phyloP scores from a whole-genome alignment of 2,797 vertebrate species.

The Chiroxiphia lanceolata region DNA sequence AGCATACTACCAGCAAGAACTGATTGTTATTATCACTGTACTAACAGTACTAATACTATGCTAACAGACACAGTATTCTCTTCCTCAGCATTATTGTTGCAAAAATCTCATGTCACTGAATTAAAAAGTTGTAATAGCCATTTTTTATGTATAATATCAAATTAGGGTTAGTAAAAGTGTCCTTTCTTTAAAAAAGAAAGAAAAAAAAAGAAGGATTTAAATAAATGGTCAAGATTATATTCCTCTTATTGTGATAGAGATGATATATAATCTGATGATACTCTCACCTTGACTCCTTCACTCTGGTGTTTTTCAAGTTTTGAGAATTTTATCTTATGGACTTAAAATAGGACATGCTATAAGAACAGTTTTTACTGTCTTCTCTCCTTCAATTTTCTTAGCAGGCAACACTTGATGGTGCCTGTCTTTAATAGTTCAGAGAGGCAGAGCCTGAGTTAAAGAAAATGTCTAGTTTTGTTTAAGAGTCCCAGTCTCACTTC shows the following conservation, averaged over 20 bases:
- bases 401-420: constrained; percentile 56
- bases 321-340: constrained; percentile 50
- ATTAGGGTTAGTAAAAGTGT: neutral
- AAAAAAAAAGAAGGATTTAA: neutral
- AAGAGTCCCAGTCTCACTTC: neutral
- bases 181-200: neutral
- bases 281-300: constrained; percentile 51
- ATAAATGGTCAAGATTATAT: neutral
- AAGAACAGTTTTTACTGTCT: constrained; percentile 59
- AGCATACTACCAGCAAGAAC: neutral
- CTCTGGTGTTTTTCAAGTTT: constrained; percentile 43
- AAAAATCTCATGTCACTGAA: neutral
- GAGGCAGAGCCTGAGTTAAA: neutral
- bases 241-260: constrained; percentile 5
- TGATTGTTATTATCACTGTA: neutral
- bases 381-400: constrained; percentile 69
- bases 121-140: neutral
- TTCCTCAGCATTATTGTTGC: neutral
- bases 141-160: neutral
- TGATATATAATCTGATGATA: constrained; percentile 2
- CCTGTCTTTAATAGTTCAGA: constrained; percentile 10
- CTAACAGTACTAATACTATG: neutral
- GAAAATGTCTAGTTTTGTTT: neutral
- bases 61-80: neutral
- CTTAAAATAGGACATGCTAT: constrained; percentile 44